These are phyloP conservation scores for Mastacembelus armatus DNA, from an alignment of 2,797 vertebrate genomes.

Conservation along the genomic window DNA sequence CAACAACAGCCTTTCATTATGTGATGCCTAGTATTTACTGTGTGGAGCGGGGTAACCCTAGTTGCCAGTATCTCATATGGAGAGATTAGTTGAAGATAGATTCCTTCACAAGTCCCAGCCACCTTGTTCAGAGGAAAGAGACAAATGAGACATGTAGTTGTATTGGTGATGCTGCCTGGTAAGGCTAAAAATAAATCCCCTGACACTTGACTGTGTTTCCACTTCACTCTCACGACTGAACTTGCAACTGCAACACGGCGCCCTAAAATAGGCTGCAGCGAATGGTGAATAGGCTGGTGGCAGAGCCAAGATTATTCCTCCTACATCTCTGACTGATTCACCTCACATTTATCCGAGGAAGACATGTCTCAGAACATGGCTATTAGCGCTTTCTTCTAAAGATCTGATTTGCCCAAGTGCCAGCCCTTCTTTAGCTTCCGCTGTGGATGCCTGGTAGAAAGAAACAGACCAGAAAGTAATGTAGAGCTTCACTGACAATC, in stretches of 20 bases:
- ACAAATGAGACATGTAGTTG: constrained; percentile 74
- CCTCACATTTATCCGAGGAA: constrained; percentile 66
- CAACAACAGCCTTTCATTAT: constrained; percentile 48
- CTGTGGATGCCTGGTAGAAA: constrained; percentile 6
- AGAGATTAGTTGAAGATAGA: constrained; percentile 74
- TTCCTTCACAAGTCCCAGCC: constrained; percentile 60
- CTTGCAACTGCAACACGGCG: constrained; percentile 73
- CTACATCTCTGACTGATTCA: constrained; percentile 75
- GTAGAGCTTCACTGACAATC: not conserved
- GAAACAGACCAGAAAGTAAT: not conserved
- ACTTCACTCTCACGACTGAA: constrained; percentile 80
- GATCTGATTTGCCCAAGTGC: constrained; percentile 9
- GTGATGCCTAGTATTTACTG: constrained; percentile 57
- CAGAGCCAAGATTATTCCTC: constrained; percentile 73
- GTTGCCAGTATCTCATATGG: constrained; percentile 59
- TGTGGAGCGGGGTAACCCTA: constrained; percentile 58
- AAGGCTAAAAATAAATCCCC: constrained; percentile 83
- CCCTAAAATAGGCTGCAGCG: constrained; percentile 80
- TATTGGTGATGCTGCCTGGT: constrained; percentile 80
- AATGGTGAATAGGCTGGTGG: constrained; percentile 72
- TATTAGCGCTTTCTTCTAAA: constrained; percentile 6
- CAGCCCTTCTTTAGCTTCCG: constrained; percentile 21
- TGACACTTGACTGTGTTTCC: constrained; percentile 87
- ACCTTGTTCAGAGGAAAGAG: constrained; percentile 63
- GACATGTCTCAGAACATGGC: constrained; percentile 44